phyloP scores from a whole-genome alignment of 2,113 vertebrate genomes.

The Pterocles gutturalis region DNA sequence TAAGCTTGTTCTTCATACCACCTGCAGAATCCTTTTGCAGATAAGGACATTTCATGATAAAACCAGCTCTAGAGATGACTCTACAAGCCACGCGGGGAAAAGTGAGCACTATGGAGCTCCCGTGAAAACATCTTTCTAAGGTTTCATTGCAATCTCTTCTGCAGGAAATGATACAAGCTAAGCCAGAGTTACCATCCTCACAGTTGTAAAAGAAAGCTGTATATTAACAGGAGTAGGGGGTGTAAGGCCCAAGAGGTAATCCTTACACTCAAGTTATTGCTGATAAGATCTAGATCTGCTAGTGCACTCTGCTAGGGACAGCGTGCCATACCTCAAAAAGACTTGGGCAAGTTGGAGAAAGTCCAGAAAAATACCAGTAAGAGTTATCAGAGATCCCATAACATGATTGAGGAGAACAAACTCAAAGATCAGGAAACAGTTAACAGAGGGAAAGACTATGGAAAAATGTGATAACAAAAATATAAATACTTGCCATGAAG shows the following conservation, averaged over 20 bases:
- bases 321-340: neutral
- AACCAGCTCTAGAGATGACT: neutral
- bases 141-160: neutral
- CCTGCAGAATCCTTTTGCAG: neutral
- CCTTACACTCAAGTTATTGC: neutral
- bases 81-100: fast-evolving
- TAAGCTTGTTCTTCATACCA: neutral
- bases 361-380: neutral
- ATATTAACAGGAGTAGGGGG: neutral
- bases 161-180: neutral
- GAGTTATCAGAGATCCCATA: neutral
- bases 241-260: neutral
- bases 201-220: neutral
- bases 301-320: neutral
- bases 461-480: neutral
- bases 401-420: neutral
- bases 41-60: neutral
- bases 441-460: neutral
- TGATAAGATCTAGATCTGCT: neutral
- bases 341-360: neutral
- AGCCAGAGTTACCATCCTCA: neutral
- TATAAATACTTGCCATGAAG: neutral
- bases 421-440: neutral
- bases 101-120: neutral
- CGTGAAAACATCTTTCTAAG: neutral